Evolutionary conservation across 2,888 invertebrate genomes (phyloP).

Genomic region (Hirtodrosophila cameraria): DNA sequence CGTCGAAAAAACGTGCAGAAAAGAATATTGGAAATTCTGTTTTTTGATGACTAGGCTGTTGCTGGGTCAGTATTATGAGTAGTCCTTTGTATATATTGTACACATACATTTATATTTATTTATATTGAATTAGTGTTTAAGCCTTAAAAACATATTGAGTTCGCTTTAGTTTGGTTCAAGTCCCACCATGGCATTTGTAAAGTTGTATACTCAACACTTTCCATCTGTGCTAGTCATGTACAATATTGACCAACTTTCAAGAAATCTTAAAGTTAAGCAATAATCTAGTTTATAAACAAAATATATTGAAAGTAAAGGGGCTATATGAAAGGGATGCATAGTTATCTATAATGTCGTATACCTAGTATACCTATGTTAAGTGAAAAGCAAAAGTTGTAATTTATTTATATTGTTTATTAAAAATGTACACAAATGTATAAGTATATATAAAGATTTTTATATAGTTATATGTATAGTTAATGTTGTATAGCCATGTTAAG

Average conservation of each 20-base stretch:
- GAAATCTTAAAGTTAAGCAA: slow-evolving; percentile 1
- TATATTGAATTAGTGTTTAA: slow-evolving; percentile 12
- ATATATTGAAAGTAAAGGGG: not conserved
- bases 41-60: slow-evolving; percentile 82
- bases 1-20: slow-evolving; percentile 83
- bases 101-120: slow-evolving; percentile 9
- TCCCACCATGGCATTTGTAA: slow-evolving; percentile 66
- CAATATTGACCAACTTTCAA: slow-evolving; percentile 23
- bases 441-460: slow-evolving; percentile 10
- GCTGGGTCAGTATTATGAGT: slow-evolving; percentile 27
- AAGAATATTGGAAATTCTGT: slow-evolving; percentile 83
- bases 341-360: slow-evolving; percentile 9
- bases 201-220: slow-evolving; percentile 36
- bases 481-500: slow-evolving; percentile 35
- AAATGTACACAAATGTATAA: slow-evolving; percentile 29
- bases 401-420: slow-evolving; percentile 63
- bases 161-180: slow-evolving; percentile 21
- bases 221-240: slow-evolving; percentile 64
- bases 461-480: slow-evolving; percentile 23
- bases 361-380: slow-evolving; percentile 28
- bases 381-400: slow-evolving; percentile 34
- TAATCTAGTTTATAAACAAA: not conserved
- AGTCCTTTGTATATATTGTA: slow-evolving; percentile 49
- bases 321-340: slow-evolving; percentile 20
- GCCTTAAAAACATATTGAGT: slow-evolving; percentile 5